These are phyloP conservation scores for Musca vetustissima DNA, from an alignment of 1,140 invertebrate species.

Conservation along the genomic window DNA sequence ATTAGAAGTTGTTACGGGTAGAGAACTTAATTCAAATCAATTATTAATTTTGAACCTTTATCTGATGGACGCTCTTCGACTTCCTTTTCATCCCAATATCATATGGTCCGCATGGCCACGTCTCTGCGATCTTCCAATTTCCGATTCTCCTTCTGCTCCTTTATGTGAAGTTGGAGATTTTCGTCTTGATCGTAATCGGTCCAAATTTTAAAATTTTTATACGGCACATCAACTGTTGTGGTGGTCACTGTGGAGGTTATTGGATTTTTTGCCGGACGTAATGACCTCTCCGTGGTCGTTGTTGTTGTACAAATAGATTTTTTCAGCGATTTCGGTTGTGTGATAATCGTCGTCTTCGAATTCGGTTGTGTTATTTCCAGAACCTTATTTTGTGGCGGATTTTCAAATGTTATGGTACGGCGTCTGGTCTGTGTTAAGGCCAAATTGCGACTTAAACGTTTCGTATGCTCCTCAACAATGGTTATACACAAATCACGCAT, in stretches of 20 bases:
- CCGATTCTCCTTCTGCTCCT: not conserved
- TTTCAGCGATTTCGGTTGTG: not conserved
- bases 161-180: conserved; percentile 24
- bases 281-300: conserved; percentile 8
- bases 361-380: not conserved
- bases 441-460: conserved; percentile 29
- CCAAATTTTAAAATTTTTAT: conserved; percentile 26
- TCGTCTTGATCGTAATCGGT: conserved; percentile 24
- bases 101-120: conserved; percentile 11
- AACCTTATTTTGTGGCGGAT: not conserved
- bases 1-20: not conserved
- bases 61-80: not conserved
- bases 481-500: conserved; percentile 31
- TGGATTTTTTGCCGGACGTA: not conserved
- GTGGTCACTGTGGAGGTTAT: conserved; percentile 20
- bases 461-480: conserved; percentile 29
- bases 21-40: conserved; percentile 22
- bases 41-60: conserved; percentile 25
- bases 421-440: conserved; percentile 24
- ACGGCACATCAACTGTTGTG: conserved; percentile 3
- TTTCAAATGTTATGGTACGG: conserved; percentile 28
- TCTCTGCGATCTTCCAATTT: not conserved
- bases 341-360: conserved; percentile 9
- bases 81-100: conserved; percentile 18
- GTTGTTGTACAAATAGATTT: conserved; percentile 12